phyloP scores from a whole-genome alignment of 2,797 vertebrate genomes.

The Dromococcyx pavoninus region DNA sequence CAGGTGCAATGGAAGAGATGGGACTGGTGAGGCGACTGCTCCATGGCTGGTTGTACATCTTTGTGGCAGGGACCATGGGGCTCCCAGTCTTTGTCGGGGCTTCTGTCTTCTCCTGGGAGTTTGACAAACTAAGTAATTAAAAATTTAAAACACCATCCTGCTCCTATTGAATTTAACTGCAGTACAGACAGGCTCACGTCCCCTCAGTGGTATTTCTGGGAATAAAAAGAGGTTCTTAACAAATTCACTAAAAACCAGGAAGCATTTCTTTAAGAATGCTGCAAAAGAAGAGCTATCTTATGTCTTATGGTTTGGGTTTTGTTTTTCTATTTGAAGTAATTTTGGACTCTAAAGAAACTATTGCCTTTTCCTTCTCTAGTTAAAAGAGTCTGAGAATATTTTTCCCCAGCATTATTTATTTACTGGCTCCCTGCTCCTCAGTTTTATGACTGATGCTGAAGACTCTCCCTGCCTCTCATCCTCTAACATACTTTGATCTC shows the following conservation, averaged over 20 bases:
- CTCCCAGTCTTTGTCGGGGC: not conserved
- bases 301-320: too few relatives aligned
- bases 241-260: not conserved
- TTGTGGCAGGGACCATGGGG: rapidly evolving
- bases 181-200: not conserved
- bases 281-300: too few relatives aligned
- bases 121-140: not conserved
- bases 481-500: not conserved
- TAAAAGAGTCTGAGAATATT: not conserved
- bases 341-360: not conserved
- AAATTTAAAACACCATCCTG: not conserved
- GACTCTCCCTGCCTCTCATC: not conserved
- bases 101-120: not conserved
- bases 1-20: rapidly evolving
- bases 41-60: not conserved
- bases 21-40: rapidly evolving
- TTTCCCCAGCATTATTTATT: not conserved
- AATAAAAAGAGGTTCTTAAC: not conserved
- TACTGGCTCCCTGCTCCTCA: not conserved
- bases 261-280: not conserved
- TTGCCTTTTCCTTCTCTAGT: not conserved
- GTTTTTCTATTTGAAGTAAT: not conserved
- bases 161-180: not conserved
- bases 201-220: not conserved
- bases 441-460: not conserved